Base-by-base conservation (phyloP, 2,113 vertebrate genomes). In the Macrotus californicus region DNA sequence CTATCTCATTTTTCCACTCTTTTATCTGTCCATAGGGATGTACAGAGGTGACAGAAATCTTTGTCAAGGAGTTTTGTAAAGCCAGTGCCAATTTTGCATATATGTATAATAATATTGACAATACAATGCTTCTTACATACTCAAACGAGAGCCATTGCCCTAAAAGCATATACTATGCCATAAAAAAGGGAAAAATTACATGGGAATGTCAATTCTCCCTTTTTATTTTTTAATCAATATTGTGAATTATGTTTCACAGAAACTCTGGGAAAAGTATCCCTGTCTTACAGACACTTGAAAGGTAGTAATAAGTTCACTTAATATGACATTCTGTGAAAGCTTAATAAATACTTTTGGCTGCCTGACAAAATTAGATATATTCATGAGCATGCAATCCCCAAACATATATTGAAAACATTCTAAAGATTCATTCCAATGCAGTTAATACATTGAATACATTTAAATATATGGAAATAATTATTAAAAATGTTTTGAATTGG, bases 141-240 rank as follows among this genome's bases (percentile, higher is more conserved):
- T 85, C 52, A 48, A 94, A 92, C 48, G 34, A 7, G 41, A 95
- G 6, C 75, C 3, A 34, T 92, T 87, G 59, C 12, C 46, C 21
- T 69, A 10, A 94, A 92, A 70, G n/a, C 5, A 81, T 94, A 66
- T n/a, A 87, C 4, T 26, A 39, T 59, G 6, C 8, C 41, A 92
- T 75, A 73, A 93, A 83, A 84, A 89, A 73, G 5, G 1, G 26
- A 29, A 54, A 46, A 77, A 54, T 48, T 77, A 87, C 24, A 19
- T 34, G 41, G 10, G 76, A 95, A 93, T 59, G 24, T 3, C 7
- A 93, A 41, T 85, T 72, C 2, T 93, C 89, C 14, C 61, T 39
- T 52, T 94, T 83, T 67, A 5, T 92, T 76, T 86, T 46, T 91
- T 82, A 59, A 87, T 93, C 39, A 88, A 67, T 89, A 91, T 36